Evolutionary conservation across 1,140 invertebrate genomes (phyloP).

Genomic region (Tribolium castaneum): DNA sequence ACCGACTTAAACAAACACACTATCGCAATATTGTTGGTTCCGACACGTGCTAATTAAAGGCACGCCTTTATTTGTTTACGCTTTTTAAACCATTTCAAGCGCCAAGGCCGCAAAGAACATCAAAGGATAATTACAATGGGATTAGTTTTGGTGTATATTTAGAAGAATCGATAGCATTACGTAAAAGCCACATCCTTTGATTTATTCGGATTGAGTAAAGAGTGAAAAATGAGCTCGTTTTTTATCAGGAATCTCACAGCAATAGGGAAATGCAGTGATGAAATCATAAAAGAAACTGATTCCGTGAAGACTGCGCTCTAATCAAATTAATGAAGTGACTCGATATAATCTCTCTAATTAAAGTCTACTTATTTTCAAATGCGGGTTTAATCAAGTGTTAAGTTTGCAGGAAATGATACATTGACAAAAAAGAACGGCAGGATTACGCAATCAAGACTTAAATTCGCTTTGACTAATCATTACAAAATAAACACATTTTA

Average conservation of each 20-base stretch:
- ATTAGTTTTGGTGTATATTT: conserved; percentile 19
- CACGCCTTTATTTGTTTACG: conserved; percentile 12
- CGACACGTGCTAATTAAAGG: neutral
- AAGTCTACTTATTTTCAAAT: neutral
- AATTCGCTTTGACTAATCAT: neutral
- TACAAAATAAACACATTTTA: no score
- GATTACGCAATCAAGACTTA: neutral
- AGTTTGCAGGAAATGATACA: neutral
- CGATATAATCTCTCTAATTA: neutral
- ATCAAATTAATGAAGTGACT: neutral
- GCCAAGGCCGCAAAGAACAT: neutral
- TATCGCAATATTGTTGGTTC: neutral
- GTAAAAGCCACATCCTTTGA: neutral
- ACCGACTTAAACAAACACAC: neutral
- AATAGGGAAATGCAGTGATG: neutral
- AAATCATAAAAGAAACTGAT: neutral
- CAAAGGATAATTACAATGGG: conserved; percentile 1
- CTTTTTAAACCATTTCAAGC: neutral
- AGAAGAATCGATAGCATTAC: conserved; percentile 11
- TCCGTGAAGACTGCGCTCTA: neutral
- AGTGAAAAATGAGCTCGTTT: neutral
- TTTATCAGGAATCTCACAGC: neutral
- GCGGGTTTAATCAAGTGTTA: neutral
- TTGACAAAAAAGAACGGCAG: neutral
- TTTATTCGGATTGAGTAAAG: neutral